Base-by-base conservation (phyloP, 2,113 vertebrate genomes). In the Halcyon senegalensis region DNA sequence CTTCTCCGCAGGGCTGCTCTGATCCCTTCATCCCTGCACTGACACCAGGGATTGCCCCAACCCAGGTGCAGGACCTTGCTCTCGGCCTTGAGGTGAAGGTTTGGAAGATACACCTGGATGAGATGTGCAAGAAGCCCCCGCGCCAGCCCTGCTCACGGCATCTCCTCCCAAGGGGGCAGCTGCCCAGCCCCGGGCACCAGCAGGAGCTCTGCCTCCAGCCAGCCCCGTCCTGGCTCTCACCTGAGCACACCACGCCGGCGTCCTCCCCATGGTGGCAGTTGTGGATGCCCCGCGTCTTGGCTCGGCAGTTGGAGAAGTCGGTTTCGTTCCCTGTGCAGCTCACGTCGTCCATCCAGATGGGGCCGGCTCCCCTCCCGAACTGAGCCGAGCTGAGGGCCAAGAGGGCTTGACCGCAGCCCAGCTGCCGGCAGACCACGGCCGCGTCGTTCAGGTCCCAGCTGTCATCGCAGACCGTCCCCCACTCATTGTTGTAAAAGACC, bases 391-490 rank as follows among this genome's bases (percentile, higher is more conserved):
- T 14, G 0, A 39, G 84, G 16, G 84, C 81, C 1, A 58, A 46
- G 6, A 95, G 5, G 2, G 95, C 79, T 5, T 5, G 11, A 10
- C 95, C 93, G 0, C 96, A 97, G 51, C 93, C 93, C 25, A 96
- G 37, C 56, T 95, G 88, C 58, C 62, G 35, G 43, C 97, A 97
- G 13, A 96, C 84, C 64, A 95, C 95, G 0, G 21, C n/a, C 0
- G 90, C 96, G 0, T 79, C 89, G 0, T 3, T 41, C 20, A 56
- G 19, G 64, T 86, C 76, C 93, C 96, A 97, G 16, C 11, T n/a
- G 15, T 70, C 51, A 0, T 84, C 96, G 4, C 98, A 98, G 28
- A 98, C 91, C 0, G 96, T 97, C 3, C 98, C 98, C 98, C 98
- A 98, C 37, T 97, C 73, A 8, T 94, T 80, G 53, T 94, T 86